These are phyloP conservation scores for Panorpa germanica DNA, from an alignment of 2,888 invertebrate species.

Conservation along the genomic window DNA sequence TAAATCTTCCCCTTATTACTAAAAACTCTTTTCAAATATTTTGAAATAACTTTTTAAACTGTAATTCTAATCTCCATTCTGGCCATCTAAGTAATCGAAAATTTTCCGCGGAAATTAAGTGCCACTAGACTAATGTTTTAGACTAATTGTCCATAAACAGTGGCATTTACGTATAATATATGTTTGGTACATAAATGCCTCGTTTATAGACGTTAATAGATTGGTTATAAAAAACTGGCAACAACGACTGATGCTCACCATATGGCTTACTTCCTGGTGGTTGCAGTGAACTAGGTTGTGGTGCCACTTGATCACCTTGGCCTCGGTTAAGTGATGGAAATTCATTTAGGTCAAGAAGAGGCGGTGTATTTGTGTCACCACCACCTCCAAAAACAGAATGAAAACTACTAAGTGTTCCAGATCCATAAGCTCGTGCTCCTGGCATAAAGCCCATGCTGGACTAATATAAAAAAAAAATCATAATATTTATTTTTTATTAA, in stretches of 20 bases:
- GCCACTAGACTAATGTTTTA: too few relatives aligned
- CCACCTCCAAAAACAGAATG: slow-evolving; percentile 68
- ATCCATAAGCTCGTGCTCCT: slow-evolving; percentile 40
- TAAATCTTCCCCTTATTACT: too few relatives aligned
- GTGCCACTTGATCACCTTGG: slow-evolving; percentile 57
- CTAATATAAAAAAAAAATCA: slow-evolving; percentile 18
- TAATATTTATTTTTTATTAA: neutral
- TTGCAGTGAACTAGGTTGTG: slow-evolving; percentile 65
- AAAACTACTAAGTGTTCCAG: slow-evolving; percentile 39
- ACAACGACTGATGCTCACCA: slow-evolving; percentile 36
- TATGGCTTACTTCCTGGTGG: slow-evolving; percentile 87
- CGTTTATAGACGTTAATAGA: too few relatives aligned
- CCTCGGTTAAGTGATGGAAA: slow-evolving; percentile 83
- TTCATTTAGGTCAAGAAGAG: slow-evolving; percentile 77
- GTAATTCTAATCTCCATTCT: too few relatives aligned
- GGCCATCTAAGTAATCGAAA: too few relatives aligned
- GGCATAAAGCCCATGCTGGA: slow-evolving; percentile 43
- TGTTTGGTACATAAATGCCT: too few relatives aligned
- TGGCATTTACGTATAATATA: too few relatives aligned
- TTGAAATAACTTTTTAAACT: too few relatives aligned
- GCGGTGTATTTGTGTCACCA: slow-evolving; percentile 61
- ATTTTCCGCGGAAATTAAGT: too few relatives aligned
- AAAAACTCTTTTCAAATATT: too few relatives aligned
- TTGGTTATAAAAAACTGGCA: too few relatives aligned
- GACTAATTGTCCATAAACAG: too few relatives aligned